Conservation (phyloP, 1,140 invertebrate species). For the Drosophila malerkotliana region DNA sequence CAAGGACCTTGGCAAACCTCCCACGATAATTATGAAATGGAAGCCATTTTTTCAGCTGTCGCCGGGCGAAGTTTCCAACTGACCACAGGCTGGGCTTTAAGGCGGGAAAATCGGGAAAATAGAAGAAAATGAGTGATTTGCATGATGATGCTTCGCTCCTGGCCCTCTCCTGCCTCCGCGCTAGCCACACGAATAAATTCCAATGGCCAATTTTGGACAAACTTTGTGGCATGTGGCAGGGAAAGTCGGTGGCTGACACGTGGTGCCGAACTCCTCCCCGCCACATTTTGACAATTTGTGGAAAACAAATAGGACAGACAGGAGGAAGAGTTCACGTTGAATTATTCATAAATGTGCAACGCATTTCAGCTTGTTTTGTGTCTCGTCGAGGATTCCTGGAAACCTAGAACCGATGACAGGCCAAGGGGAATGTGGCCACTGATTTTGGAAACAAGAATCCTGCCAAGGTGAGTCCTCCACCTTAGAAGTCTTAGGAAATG, state of each 20-base stretch:
- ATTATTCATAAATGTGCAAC: constrained; percentile 63
- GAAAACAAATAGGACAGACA: constrained; percentile 15
- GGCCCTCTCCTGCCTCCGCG: not conserved
- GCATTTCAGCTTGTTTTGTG: constrained; percentile 36
- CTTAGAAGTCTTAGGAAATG: not conserved
- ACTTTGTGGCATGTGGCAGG: constrained; percentile 27
- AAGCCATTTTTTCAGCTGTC: constrained; percentile 55
- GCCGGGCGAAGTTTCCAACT: constrained; percentile 25
- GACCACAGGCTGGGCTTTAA: constrained; percentile 33
- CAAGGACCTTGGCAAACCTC: constrained; percentile 24
- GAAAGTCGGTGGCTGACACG: constrained; percentile 34
- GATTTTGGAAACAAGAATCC: constrained; percentile 9
- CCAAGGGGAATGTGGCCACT: constrained; percentile 19
- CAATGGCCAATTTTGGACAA: constrained; percentile 46
- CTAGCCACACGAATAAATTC: constrained; percentile 46
- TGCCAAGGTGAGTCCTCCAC: constrained; percentile 13
- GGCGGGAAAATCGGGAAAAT: constrained; percentile 11
- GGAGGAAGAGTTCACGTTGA: constrained; percentile 33
- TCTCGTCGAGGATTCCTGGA: constrained; percentile 7
- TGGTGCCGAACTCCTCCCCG: constrained; percentile 41
- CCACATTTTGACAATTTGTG: constrained; percentile 55
- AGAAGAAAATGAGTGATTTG: constrained; percentile 28
- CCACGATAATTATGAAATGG: constrained; percentile 66
- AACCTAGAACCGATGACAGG: constrained; percentile 31
- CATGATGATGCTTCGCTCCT: constrained; percentile 33